Evolutionary conservation across 2,888 invertebrate species (phyloP), one percentile per base, ranked within the genome.

Genomic region (Leucoma salicis): DNA sequence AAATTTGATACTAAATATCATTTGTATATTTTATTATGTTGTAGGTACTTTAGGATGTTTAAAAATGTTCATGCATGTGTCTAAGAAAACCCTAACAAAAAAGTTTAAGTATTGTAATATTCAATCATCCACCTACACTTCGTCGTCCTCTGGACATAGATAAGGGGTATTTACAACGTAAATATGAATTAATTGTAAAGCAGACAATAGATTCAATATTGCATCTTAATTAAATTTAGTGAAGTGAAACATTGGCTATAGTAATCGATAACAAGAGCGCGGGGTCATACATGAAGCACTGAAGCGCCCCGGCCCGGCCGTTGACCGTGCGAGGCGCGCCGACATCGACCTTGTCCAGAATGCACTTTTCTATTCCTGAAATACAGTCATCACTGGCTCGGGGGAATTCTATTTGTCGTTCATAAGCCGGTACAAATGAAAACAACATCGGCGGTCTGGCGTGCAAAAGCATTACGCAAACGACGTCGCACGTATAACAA

Each of bases 251-350:
- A 80, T 77, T 73, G 75, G 68, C 70, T 64, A n/a, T n/a, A 62
- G 70, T 73, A 76, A 84, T 87, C 86, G 77, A 86, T 86, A 85
- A 75, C 59, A 80, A 74, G 57, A 75, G 68, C 70, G 78, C 78
- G 72, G 74, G 70, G 73, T 75, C 68, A 69, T 66, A 73, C 57
- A 66, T 63, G 71, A 74, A 76, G 66, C 75, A 74, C 74, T 72
- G 72, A 67, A 74, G 69, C 74, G 72, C 69, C 68, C 71, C 68
- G 70, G 52, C 69, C 50, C 77, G 83, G 84, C 75, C 85, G 77
- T 83, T 87, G 83, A 86, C 87, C 83, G 79, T 65, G 70, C 71
- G 72, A 71, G 78, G 80, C 74, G 78, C 75, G 78, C 67, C 78
- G 47, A 50, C 54, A 46, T 57, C 76, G 78, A 79, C 84, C 84